Percentiles rank a stretch among this genome's conserved stretches.
Evolutionary conservation across 2,797 vertebrate genomes (phyloP).

Genomic region (Liasis olivaceus): DNA sequence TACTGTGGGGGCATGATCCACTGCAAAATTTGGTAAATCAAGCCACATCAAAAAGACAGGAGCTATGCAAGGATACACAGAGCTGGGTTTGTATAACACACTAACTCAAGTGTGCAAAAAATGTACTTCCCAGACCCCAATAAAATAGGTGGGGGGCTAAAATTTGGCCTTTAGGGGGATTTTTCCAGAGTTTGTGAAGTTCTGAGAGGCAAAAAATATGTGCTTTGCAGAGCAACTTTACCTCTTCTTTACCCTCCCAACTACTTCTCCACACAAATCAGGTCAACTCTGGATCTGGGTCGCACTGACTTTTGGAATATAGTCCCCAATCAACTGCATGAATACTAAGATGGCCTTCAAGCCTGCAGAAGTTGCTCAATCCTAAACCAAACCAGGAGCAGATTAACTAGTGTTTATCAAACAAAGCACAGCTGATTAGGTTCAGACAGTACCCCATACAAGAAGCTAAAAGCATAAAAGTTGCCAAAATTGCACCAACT

Average conservation of each 20-base stretch:
- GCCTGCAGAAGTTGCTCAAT: not conserved
- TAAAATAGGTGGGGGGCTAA: not conserved
- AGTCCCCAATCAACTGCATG: not conserved
- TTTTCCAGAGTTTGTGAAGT: not conserved
- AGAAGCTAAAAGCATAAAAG: not conserved
- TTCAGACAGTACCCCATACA: not conserved
- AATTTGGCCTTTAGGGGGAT: not conserved
- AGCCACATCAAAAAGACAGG: not conserved
- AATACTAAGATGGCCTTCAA: not conserved
- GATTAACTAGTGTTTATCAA: not conserved
- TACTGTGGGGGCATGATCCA: not conserved
- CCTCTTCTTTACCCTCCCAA: not conserved
- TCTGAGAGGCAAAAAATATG: not conserved
- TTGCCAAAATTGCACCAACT: not conserved
- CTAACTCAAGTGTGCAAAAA: not conserved
- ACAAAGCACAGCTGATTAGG: not conserved
- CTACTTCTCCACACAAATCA: not conserved
- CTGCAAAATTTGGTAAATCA: not conserved
- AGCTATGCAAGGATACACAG: not conserved
- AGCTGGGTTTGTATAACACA: not conserved
- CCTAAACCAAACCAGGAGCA: not conserved
- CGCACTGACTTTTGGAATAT: not conserved
- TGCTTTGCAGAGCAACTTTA: not conserved
- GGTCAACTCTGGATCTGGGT: not conserved
- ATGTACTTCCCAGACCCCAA: not conserved